Conservation (phyloP, 2,113 vertebrate species). For the Naja naja region DNA sequence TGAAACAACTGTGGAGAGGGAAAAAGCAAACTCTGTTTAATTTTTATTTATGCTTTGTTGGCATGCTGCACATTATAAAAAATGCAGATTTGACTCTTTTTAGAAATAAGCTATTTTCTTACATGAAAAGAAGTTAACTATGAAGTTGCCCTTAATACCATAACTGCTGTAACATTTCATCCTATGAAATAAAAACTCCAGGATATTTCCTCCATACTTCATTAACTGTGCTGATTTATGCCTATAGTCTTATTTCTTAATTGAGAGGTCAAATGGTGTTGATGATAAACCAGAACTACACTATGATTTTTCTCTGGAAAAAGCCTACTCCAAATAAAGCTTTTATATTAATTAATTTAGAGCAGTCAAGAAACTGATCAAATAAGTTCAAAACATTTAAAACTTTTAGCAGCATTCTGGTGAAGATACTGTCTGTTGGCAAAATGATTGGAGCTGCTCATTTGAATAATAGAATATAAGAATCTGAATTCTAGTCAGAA, state of each 20-base stretch:
- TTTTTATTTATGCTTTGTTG: background rate
- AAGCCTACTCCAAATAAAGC: background rate
- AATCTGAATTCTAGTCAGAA: background rate
- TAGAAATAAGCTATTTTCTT: background rate
- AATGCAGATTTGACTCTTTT: background rate
- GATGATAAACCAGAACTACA: background rate
- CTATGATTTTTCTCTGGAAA: background rate
- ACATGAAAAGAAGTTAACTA: background rate
- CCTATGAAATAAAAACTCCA: background rate
- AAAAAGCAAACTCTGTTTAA: background rate
- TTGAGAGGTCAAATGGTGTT: background rate
- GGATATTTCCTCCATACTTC: background rate
- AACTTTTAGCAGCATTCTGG: background rate
- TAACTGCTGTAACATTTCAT: background rate
- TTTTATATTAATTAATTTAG: background rate
- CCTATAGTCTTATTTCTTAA: background rate
- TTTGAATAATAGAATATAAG: background rate
- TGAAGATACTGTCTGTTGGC: background rate
- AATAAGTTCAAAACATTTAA: background rate
- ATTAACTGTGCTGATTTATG: background rate
- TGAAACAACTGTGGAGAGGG: background rate
- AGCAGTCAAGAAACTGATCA: background rate
- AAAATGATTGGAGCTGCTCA: background rate
- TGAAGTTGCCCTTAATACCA: background rate
- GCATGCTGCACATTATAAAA: background rate